A percentile compares a stretch with the other conserved stretches of the same genome.
Conservation (phyloP, 2,888 invertebrate genomes). For the Julus scandinavius region DNA sequence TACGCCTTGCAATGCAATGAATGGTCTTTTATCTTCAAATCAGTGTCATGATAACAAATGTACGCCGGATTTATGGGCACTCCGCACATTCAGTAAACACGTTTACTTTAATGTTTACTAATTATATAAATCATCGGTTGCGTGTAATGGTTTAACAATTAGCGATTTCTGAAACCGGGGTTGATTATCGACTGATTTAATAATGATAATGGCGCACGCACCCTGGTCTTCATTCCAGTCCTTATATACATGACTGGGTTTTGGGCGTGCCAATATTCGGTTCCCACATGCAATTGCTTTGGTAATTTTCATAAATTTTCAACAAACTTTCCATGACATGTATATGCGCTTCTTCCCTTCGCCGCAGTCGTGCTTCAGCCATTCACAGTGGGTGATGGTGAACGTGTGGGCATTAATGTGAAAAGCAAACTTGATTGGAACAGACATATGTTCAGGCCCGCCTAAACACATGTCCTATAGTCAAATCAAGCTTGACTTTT, state of each 20-base stretch:
- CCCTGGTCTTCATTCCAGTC: not conserved
- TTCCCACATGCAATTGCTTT: not conserved
- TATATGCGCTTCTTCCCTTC: not conserved
- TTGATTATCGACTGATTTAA: not conserved
- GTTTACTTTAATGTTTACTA: too few relatives aligned
- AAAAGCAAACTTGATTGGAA: not conserved
- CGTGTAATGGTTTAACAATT: not conserved
- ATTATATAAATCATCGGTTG: too few relatives aligned
- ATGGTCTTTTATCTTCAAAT: too few relatives aligned
- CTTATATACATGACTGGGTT: not conserved
- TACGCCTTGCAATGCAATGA: too few relatives aligned
- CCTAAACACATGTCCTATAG: too few relatives aligned
- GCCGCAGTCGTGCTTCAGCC: not conserved
- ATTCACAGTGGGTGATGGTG: not conserved
- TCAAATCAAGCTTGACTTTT: too few relatives aligned
- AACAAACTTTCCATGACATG: not conserved
- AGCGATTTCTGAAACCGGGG: not conserved
- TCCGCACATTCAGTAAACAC: not conserved
- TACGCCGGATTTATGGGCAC: not conserved
- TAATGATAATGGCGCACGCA: constrained; percentile 6
- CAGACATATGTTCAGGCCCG: not conserved
- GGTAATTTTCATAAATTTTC: constrained; percentile 11
- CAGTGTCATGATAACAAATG: not conserved
- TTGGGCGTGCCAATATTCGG: not conserved
- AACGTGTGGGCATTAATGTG: not conserved